Percentiles rank a stretch among this genome's conserved stretches.
These are phyloP conservation scores for Diorhabda elongata DNA, from an alignment of 1,140 invertebrate species.

Conservation along the genomic window DNA sequence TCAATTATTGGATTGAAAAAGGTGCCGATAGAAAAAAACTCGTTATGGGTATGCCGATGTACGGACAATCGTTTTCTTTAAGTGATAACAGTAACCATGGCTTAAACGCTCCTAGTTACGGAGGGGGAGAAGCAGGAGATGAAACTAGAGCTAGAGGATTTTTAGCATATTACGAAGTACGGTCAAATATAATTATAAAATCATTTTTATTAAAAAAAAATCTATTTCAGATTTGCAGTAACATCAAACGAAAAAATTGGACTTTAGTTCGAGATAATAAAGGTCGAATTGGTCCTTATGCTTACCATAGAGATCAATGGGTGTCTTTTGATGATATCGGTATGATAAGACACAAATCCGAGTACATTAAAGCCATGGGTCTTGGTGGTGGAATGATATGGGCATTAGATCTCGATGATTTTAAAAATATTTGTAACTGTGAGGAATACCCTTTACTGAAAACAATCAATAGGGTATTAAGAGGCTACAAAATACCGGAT, in stretches of 20 bases:
- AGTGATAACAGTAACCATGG: constrained; percentile 56
- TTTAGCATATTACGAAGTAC: constrained; percentile 79
- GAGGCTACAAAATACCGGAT: constrained; percentile 54
- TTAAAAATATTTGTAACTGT: constrained; percentile 70
- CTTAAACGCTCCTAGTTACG: constrained; percentile 65
- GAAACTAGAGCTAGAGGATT: constrained; percentile 77
- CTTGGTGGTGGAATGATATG: constrained; percentile 84
- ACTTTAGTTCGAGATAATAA: constrained; percentile 61
- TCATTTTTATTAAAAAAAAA: not conserved
- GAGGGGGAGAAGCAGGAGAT: constrained; percentile 72
- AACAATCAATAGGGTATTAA: constrained; percentile 70
- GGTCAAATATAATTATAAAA: constrained; percentile 1
- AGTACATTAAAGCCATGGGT: constrained; percentile 69
- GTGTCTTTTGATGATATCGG: constrained; percentile 77
- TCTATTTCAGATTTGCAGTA: constrained; percentile 60
- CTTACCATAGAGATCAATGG: constrained; percentile 73
- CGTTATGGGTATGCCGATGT: constrained; percentile 77
- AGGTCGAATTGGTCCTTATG: constrained; percentile 72
- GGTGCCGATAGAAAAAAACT: constrained; percentile 73
- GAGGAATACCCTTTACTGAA: constrained; percentile 74
- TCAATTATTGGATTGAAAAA: constrained; percentile 74
- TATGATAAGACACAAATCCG: constrained; percentile 67
- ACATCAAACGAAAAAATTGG: constrained; percentile 63
- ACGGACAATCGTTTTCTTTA: constrained; percentile 79
- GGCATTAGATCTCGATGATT: constrained; percentile 74